A percentile compares a stretch with the other conserved stretches of the same genome.
Evolutionary conservation across 2,888 invertebrate genomes (phyloP).

Genomic region (Endomychus coccineus): DNA sequence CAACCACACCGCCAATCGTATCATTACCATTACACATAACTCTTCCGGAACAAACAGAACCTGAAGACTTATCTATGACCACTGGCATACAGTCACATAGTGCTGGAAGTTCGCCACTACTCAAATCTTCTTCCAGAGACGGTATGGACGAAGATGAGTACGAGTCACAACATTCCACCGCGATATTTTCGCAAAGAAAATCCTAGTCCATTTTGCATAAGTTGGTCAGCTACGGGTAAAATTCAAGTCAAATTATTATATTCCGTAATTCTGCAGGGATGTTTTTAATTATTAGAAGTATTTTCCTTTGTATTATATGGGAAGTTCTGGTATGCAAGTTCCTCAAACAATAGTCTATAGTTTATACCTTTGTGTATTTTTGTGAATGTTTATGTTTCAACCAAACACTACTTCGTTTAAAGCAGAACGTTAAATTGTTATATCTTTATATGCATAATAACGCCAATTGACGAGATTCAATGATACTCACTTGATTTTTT

Average conservation of each 20-base stretch:
- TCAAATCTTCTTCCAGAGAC: slow-evolving; percentile 40
- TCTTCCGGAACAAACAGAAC: slow-evolving; percentile 81
- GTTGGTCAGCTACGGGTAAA: no score
- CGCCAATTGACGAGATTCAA: no score
- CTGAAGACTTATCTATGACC: slow-evolving; percentile 79
- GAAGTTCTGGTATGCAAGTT: slow-evolving; percentile 45
- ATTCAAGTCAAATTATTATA: slow-evolving; percentile 31
- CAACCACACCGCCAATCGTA: slow-evolving; percentile 38
- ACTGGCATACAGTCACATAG: slow-evolving; percentile 48
- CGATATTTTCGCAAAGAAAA: slow-evolving; percentile 45
- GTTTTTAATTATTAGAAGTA: slow-evolving; percentile 22
- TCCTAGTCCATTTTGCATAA: slow-evolving; percentile 33
- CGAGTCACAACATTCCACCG: slow-evolving; percentile 49
- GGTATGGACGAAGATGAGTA: slow-evolving; percentile 48
- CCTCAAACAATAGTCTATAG: slow-evolving; percentile 29
- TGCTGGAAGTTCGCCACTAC: slow-evolving; percentile 45
- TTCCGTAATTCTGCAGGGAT: slow-evolving; percentile 25
- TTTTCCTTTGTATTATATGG: slow-evolving; percentile 21
- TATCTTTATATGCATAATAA: no score
- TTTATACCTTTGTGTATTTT: background rate
- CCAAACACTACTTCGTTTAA: no score
- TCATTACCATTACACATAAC: slow-evolving; percentile 36
- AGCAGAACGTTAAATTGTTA: no score
- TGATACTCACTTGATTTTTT: no score
- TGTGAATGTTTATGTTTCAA: background rate